Evolutionary conservation across 2,113 vertebrate genomes (phyloP).

Genomic region (Clarias batrachus): DNA sequence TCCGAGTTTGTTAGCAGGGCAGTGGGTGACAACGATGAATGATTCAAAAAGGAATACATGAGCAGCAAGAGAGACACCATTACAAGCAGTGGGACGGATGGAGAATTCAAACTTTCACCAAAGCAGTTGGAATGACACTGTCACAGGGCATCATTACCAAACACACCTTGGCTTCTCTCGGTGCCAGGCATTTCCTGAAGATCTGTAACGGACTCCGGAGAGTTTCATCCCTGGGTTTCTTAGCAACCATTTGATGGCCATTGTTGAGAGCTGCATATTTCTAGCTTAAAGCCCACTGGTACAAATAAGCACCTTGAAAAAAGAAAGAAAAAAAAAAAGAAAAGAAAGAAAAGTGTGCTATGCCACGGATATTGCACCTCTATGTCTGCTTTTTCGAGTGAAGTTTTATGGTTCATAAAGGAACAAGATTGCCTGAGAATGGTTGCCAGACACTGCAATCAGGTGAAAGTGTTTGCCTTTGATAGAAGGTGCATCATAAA

Average conservation of each 20-base stretch:
- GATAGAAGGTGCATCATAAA: slow-evolving; percentile 1
- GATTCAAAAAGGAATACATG: slow-evolving; percentile 12
- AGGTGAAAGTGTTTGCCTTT: slow-evolving; percentile 20
- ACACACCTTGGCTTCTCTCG: not conserved
- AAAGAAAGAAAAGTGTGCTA: not conserved
- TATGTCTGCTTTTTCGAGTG: not conserved
- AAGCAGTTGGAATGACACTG: not conserved
- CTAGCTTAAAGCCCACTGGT: slow-evolving; percentile 22
- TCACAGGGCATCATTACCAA: not conserved
- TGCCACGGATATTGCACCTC: not conserved
- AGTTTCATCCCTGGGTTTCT: slow-evolving; percentile 31
- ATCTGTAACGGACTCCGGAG: not conserved
- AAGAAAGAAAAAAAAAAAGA: not conserved
- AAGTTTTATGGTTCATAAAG: slow-evolving; percentile 24
- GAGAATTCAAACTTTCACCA: slow-evolving; percentile 12
- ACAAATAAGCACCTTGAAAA: slow-evolving; percentile 14
- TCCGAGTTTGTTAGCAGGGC: not conserved
- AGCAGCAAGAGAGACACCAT: not conserved
- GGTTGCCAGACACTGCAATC: slow-evolving; percentile 16
- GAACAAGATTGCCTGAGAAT: slow-evolving; percentile 12
- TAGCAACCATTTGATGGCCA: slow-evolving; percentile 44
- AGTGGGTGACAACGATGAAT: slow-evolving; percentile 6
- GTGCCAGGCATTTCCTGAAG: slow-evolving; percentile 14
- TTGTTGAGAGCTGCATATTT: slow-evolving; percentile 5
- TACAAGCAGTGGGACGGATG: not conserved